phyloP scores from a whole-genome alignment of 2,888 invertebrate genomes.

The Phortica magna region DNA sequence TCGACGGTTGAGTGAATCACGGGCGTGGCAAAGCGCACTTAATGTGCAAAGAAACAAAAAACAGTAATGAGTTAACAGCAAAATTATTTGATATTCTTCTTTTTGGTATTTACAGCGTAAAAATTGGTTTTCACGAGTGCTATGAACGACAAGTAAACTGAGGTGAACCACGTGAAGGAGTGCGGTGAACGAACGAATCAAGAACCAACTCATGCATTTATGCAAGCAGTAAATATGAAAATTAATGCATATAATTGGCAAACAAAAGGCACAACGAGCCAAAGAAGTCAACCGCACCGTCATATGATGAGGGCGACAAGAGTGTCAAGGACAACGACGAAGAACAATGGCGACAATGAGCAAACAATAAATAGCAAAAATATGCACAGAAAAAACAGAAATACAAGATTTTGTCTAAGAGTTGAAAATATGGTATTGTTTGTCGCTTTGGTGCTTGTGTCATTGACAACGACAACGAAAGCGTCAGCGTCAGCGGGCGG shows the following conservation, averaged over 20 bases:
- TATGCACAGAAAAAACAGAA: slow-evolving; percentile 62
- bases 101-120: not conserved
- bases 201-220: not conserved
- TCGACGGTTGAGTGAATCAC: not conserved
- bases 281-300: not conserved
- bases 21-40: not conserved
- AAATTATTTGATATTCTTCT: not conserved
- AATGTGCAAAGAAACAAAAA: too few relatives aligned
- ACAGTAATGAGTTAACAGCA: not conserved
- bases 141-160: slow-evolving; percentile 37
- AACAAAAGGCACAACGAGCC: not conserved
- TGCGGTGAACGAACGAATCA: not conserved
- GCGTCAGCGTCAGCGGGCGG: not conserved
- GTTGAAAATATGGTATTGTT: slow-evolving; percentile 42
- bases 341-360: slow-evolving; percentile 47
- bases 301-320: slow-evolving; percentile 16
- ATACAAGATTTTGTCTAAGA: slow-evolving; percentile 40
- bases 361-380: slow-evolving; percentile 61
- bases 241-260: slow-evolving; percentile 54
- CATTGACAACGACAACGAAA: slow-evolving; percentile 33
- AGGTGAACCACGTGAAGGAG: not conserved
- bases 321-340: slow-evolving; percentile 34
- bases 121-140: slow-evolving; percentile 15
- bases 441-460: slow-evolving; percentile 34
- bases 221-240: slow-evolving; percentile 27